Conservation (phyloP, 2,797 vertebrate genomes). For the Spizella passerina region DNA sequence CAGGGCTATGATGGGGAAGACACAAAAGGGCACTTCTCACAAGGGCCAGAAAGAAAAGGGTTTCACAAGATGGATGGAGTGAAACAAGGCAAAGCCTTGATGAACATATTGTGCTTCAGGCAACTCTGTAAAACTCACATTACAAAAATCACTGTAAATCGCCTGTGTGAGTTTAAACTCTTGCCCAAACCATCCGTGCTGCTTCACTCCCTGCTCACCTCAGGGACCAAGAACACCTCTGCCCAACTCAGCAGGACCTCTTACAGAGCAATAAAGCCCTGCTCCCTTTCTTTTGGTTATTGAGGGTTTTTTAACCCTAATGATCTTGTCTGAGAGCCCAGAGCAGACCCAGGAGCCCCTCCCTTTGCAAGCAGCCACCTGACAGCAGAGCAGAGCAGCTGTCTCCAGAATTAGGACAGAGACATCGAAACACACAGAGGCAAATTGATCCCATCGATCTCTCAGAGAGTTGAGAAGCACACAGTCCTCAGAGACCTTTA, state of each 20-base stretch:
- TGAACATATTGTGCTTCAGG: background rate
- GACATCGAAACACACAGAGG: background rate
- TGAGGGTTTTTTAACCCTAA: background rate
- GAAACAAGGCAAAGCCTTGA: background rate
- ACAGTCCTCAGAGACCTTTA: conserved; percentile 8
- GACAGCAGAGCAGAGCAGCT: background rate
- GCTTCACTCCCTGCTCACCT: background rate
- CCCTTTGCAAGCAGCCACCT: background rate
- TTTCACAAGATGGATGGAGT: background rate
- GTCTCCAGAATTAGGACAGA: conserved; percentile 34
- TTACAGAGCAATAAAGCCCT: background rate
- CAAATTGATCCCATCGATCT: conserved; percentile 54
- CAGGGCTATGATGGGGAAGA: background rate
- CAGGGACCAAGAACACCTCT: background rate
- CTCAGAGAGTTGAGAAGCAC: background rate
- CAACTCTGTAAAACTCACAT: conserved; percentile 1
- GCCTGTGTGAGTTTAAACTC: background rate
- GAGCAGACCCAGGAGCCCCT: background rate
- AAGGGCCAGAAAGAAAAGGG: background rate
- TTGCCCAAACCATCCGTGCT: background rate
- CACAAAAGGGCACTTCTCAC: background rate
- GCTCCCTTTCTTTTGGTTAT: background rate
- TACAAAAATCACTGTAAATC: conserved; percentile 11
- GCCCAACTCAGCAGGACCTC: background rate
- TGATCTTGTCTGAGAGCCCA: background rate